Evolutionary conservation across 2,113 vertebrate species (phyloP).

Genomic region (Crotalus viridis): DNA sequence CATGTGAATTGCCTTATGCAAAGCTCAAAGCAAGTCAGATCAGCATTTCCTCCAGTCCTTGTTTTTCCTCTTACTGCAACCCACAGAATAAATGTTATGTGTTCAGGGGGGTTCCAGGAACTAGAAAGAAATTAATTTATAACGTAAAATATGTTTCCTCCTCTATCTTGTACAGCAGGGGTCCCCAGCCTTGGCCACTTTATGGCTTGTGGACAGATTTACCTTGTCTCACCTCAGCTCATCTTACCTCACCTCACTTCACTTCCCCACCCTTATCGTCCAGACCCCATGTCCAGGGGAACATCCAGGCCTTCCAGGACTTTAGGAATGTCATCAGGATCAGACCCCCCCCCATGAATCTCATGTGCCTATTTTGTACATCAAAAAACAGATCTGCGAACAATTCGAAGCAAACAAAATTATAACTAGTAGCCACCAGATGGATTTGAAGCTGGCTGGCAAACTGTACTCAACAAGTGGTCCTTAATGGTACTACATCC

Average conservation of each 20-base stretch:
- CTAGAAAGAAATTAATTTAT: background rate
- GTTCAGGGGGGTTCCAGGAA: background rate
- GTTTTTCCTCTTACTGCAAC: background rate
- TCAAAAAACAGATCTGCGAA: too few species aligned
- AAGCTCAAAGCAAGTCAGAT: background rate
- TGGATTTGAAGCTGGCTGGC: too few species aligned
- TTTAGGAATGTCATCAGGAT: background rate
- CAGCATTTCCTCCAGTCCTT: background rate
- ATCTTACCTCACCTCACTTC: background rate
- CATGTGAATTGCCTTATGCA: background rate
- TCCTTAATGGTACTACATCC: too few species aligned
- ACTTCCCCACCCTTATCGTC: background rate
- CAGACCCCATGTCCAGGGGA: background rate
- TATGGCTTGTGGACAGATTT: background rate
- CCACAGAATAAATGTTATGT: background rate
- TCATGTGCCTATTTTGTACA: background rate
- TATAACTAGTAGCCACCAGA: too few species aligned
- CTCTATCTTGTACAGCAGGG: background rate
- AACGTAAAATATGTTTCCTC: background rate
- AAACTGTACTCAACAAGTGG: too few species aligned
- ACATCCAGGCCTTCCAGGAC: background rate
- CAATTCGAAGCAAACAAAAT: too few species aligned
- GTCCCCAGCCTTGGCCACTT: too few species aligned
- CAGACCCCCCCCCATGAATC: background rate
- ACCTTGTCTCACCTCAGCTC: background rate